Evolutionary conservation across 2,797 vertebrate genomes (phyloP), one percentile per base, ranked within the genome.

Genomic region (Neosilurus hyrtlii): DNA sequence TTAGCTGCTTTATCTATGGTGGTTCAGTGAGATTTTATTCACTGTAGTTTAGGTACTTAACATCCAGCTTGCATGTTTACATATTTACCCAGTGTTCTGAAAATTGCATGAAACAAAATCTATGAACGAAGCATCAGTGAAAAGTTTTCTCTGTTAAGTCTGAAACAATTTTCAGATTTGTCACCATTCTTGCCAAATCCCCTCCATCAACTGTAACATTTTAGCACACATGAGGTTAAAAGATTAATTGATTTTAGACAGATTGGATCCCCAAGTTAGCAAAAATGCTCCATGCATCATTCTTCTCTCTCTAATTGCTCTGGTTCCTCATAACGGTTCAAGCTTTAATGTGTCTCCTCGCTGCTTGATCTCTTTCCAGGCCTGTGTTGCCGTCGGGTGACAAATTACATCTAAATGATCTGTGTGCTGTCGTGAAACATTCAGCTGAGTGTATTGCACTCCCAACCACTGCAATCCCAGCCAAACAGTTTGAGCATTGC

Each of bases 361-460:
- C 82, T 65, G 86, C 88, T 88, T 89, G 88, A 88, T 87, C 70
- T 81, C 86, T 85, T 88, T 86, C 80, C 86, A 85, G 85, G 86
- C 87, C 84, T 85, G 79, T 56, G 82, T 88, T 91, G 90, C 90
- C 83, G 88, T 90, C 70, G 88, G 86, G 89, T 92, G 92, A 93
- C 92, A 93, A 90, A 91, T 89, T 87, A 88, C 82, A 87, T 91
- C 90, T 91, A 90, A 93, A 92, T 88, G 90, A 90, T 91, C 89
- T 85, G 90, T 86, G 54, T 86, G 88, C 88, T 90, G 89, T 91
- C 91, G 91, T 92, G 88, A 93, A 93, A 91, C 91, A 92, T 93
- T 93, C 89, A 92, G 86, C 82, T 9, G 54, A 89, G 87, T 24
- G 81, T 87, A 88, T 87, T 59, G 52, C 82, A 86, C 76, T 81